Percentiles rank a stretch among this genome's conserved stretches.
Conservation (phyloP, 2,113 vertebrate species). For the Alethe diademata region DNA sequence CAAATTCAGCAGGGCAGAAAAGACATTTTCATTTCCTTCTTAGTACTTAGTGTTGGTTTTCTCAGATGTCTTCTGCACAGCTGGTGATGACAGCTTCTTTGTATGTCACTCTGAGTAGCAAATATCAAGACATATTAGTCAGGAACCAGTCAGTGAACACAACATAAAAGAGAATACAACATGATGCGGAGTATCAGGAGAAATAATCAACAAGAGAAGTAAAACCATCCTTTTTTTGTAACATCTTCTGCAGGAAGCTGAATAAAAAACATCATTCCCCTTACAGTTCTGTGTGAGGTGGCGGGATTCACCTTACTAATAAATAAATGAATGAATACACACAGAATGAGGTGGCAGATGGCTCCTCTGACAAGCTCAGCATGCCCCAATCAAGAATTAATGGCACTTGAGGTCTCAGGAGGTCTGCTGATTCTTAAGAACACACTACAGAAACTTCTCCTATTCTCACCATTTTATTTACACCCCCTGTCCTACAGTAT, state of each 20-base stretch:
- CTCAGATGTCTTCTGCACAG: not conserved
- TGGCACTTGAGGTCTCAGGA: not conserved
- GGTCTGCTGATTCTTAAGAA: not conserved
- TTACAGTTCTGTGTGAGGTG: not conserved
- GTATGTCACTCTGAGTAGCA: not conserved
- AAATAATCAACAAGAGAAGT: not conserved
- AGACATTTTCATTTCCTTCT: not conserved
- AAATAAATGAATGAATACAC: not conserved
- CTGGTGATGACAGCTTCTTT: not conserved
- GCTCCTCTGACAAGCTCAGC: not conserved
- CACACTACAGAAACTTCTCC: not conserved
- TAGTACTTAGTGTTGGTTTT: not conserved
- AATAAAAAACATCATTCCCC: accelerated
- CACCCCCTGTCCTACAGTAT: accelerated
- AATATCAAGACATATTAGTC: not conserved
- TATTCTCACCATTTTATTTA: not conserved
- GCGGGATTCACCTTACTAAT: not conserved
- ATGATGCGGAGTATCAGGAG: not conserved
- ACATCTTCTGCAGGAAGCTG: not conserved
- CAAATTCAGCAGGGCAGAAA: not conserved
- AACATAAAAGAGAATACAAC: not conserved
- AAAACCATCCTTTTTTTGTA: not conserved
- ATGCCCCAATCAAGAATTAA: not conserved
- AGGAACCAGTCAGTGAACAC: not conserved
- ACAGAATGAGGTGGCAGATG: not conserved